Base-by-base conservation (phyloP, 2,113 vertebrate species). In the Oophaga pumilio region DNA sequence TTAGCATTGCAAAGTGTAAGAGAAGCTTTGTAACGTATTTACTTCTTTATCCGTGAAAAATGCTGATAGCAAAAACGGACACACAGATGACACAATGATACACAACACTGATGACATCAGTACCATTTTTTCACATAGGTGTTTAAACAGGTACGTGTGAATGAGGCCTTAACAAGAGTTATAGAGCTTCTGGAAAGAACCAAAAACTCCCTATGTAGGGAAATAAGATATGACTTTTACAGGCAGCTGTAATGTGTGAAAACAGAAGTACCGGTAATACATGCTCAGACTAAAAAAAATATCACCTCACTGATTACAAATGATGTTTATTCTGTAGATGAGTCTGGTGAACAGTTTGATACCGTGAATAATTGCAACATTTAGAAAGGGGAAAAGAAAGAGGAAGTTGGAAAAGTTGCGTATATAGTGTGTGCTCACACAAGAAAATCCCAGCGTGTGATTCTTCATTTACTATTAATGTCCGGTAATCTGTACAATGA, bases 331-430 rank as follows among this genome's bases (percentile, higher is more conserved):
- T 74, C 68, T 71, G 73, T 8, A 24, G 74, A 52, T 3, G 13
- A 7, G 17, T 10, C 15, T 22, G 26, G 43, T 4, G 15, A 76
- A 50, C 43, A 5, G 14, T 76, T 11, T 22, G 9, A 11, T 50
- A 33, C 9, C 56, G 15, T 26, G 17, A 62, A 14, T n/a, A 12
- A 56, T 87, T 87, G 52, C 85, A 68, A 57, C 76, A 71, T 57
- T 12, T 71, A 3, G 20, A 82, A 87, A 87, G 86, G 56, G 86
- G 86, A 74, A 74, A 82, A 76, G 20, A 87, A 87, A 82, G 66
- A 69, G 53, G 78, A 87, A 87, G 66, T 60, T 20, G 28, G 13
- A 8, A 10, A 28, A 59, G 8, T 56, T 43, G 13, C n/a, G n/a
- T n/a, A 10, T 57, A 28, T 10, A 13, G n/a, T 24, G 57, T 86